These are phyloP conservation scores for Druceiella hillmani DNA, from an alignment of 2,888 invertebrate species.

Conservation along the genomic window DNA sequence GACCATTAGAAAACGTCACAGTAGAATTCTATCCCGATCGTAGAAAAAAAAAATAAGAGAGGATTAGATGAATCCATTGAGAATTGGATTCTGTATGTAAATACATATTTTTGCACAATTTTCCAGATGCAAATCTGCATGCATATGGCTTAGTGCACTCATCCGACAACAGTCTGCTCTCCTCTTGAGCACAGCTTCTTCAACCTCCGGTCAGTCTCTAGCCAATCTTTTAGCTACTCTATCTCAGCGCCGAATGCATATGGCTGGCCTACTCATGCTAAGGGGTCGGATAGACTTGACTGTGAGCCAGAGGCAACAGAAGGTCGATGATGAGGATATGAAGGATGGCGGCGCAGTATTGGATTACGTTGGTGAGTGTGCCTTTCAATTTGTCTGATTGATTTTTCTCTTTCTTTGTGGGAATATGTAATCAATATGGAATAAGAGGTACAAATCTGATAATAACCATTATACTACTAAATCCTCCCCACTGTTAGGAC, in stretches of 20 bases:
- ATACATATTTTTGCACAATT: neutral
- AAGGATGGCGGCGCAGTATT: constrained; percentile 32
- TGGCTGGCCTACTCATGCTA: constrained; percentile 41
- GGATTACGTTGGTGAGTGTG: constrained; percentile 37
- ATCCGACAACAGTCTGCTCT: constrained; percentile 36
- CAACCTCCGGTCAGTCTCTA: constrained; percentile 30
- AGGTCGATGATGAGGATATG: constrained; percentile 17
- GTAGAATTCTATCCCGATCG: no score
- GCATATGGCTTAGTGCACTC: constrained; percentile 38
- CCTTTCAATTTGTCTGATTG: no score
- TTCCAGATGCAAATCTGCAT: constrained; percentile 36
- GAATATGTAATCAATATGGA: no score
- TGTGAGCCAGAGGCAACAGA: constrained; percentile 30
- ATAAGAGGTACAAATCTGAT: no score
- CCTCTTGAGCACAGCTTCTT: constrained; percentile 31
- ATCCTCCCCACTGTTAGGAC: no score
- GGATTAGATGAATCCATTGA: neutral
- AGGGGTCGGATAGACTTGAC: constrained; percentile 38
- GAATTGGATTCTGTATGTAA: neutral
- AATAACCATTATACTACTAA: no score
- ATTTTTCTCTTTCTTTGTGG: no score
- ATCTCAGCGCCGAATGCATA: constrained; percentile 34
- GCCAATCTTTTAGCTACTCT: constrained; percentile 36
- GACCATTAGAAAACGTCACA: no score
- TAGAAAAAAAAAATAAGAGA: constrained; percentile 1